Percentiles rank a stretch among this genome's conserved stretches.
Conservation (phyloP, 2,888 invertebrate species). For the Crematogaster levior region DNA sequence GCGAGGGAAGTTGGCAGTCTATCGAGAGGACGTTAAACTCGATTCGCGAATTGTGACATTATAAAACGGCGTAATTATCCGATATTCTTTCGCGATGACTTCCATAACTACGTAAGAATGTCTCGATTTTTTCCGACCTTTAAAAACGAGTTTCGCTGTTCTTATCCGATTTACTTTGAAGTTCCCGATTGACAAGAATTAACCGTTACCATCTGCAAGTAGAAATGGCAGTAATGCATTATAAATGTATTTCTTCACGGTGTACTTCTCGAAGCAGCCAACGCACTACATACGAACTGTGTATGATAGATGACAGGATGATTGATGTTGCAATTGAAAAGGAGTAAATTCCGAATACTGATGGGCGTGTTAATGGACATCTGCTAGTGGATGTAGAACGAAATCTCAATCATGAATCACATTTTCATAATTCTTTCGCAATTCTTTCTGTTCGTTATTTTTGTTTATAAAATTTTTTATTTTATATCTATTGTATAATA, state of each 20-base stretch:
- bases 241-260: constrained; percentile 32
- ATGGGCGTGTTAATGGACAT: constrained; percentile 32
- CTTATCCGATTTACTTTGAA: constrained; percentile 2
- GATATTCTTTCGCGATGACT: background rate
- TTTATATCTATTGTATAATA: background rate
- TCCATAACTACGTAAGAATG: background rate
- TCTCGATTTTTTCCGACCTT: background rate
- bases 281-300: background rate
- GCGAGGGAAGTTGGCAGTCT: constrained; percentile 2
- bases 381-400: background rate
- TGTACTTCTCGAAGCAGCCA: background rate
- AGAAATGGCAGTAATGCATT: constrained; percentile 30
- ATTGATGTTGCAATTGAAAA: constrained; percentile 43
- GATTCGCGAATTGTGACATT: background rate
- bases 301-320: constrained; percentile 37
- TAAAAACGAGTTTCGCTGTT: background rate
- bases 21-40: background rate
- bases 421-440: background rate
- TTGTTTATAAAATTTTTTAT: too few species aligned
- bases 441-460: background rate
- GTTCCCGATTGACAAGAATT: background rate
- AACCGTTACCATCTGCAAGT: constrained; percentile 2
- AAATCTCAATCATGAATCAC: constrained; percentile 4
- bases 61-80: constrained; percentile 4
- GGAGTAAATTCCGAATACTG: constrained; percentile 27